Evolutionary conservation across 2,888 invertebrate species (phyloP).

Genomic region (Dryococelus australis): DNA sequence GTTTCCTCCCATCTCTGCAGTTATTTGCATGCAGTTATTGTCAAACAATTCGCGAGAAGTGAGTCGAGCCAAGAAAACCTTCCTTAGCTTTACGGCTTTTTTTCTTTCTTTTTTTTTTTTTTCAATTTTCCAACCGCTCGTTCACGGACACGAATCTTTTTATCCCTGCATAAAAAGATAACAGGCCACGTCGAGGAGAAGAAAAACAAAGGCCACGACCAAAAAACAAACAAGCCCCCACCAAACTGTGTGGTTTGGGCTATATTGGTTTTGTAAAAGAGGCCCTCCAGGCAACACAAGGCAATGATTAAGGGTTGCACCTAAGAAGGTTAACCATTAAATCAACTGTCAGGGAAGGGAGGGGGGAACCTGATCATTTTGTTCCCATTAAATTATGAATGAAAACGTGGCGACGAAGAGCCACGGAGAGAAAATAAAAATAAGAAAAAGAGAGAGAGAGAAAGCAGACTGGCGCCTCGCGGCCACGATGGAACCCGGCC

Average conservation of each 20-base stretch:
- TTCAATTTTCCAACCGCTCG: neutral
- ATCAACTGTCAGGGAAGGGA: conserved; percentile 6
- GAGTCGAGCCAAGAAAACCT: neutral
- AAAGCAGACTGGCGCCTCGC: neutral
- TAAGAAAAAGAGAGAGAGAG: neutral
- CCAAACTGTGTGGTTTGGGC: conserved; percentile 16
- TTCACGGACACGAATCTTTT: neutral
- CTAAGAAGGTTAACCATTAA: conserved; percentile 25
- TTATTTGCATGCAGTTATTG: no score
- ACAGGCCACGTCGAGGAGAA: neutral
- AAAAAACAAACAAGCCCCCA: neutral
- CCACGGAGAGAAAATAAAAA: neutral
- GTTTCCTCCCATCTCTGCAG: no score
- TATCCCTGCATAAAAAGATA: neutral
- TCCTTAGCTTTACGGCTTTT: neutral
- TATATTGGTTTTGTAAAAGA: conserved; percentile 16
- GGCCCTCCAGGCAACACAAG: conserved; percentile 2
- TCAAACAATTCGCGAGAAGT: neutral
- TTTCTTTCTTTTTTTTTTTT: no score
- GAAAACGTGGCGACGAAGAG: neutral
- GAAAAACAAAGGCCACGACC: neutral
- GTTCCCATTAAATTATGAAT: conserved; percentile 26
- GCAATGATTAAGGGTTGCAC: conserved; percentile 29
- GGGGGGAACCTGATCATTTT: conserved; percentile 24
- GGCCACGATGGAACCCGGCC: neutral